phyloP scores from a whole-genome alignment of 1,140 invertebrate genomes.

The Aphidius gifuensis region DNA sequence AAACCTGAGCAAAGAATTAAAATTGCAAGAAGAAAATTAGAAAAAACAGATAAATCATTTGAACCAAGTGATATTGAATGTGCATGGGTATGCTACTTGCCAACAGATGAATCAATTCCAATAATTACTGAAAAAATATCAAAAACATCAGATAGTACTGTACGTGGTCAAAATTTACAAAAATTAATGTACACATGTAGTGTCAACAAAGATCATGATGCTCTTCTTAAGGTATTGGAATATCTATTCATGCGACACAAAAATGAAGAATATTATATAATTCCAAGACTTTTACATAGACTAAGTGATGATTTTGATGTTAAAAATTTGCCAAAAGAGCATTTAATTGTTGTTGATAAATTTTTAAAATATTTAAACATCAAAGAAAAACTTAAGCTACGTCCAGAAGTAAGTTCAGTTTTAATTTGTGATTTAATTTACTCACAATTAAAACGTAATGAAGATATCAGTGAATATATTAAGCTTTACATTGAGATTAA shows the following conservation, averaged over 20 bases:
- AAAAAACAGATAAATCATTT: slow-evolving; percentile 17
- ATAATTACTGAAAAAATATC: slow-evolving; percentile 33
- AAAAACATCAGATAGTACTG: slow-evolving; percentile 10
- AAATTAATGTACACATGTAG: slow-evolving; percentile 39
- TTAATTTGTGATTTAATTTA: slow-evolving; percentile 27
- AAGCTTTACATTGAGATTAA: slow-evolving; percentile 17
- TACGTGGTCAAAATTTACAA: slow-evolving; percentile 19
- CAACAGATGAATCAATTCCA: slow-evolving; percentile 31
- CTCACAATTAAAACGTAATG: slow-evolving; percentile 16
- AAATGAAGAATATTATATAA: slow-evolving; percentile 34
- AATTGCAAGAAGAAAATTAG: slow-evolving; percentile 37
- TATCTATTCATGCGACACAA: slow-evolving; percentile 34
- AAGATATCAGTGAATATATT: slow-evolving; percentile 20
- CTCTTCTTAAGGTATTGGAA: slow-evolving; percentile 32
- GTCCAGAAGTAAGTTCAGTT: slow-evolving; percentile 21
- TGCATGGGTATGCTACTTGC: slow-evolving; percentile 42
- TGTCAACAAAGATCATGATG: slow-evolving; percentile 36
- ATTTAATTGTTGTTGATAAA: slow-evolving; percentile 29
- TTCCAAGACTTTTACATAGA: slow-evolving; percentile 17
- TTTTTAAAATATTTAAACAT: slow-evolving; percentile 28
- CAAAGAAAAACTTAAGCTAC: slow-evolving; percentile 22
- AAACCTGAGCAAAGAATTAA: slow-evolving; percentile 31
- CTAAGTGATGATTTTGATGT: slow-evolving; percentile 27
- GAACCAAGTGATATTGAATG: not conserved
- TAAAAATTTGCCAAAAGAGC: slow-evolving; percentile 8